A percentile compares a stretch with the other conserved stretches of the same genome.
These are phyloP conservation scores for Cosmia pyralina DNA, from an alignment of 2,888 invertebrate genomes.

Conservation along the genomic window DNA sequence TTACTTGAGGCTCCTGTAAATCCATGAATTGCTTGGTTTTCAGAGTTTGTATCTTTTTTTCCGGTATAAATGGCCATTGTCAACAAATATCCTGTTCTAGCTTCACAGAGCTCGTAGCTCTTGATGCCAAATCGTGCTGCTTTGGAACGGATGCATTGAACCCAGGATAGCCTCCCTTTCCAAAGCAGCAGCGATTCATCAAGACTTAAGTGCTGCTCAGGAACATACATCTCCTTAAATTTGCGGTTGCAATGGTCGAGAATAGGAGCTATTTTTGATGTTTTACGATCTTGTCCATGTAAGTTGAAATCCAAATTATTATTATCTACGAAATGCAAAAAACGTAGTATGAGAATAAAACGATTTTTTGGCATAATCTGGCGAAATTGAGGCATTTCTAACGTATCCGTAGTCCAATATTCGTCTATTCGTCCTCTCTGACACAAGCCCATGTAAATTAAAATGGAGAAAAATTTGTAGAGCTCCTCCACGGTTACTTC, in stretches of 20 bases:
- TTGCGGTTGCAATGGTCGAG: constrained; percentile 39
- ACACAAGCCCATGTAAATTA: constrained; percentile 38
- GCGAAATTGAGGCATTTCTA: constrained; percentile 45
- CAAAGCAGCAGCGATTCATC: constrained; percentile 56
- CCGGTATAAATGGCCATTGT: constrained; percentile 31
- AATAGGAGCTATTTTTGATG: constrained; percentile 29
- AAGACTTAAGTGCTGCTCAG: constrained; percentile 23
- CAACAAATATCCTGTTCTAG: constrained; percentile 35
- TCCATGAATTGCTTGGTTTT: constrained; percentile 33
- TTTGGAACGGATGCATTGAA: constrained; percentile 53
- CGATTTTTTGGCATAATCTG: constrained; percentile 41
- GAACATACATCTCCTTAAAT: constrained; percentile 28
- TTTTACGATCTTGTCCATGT: constrained; percentile 31
- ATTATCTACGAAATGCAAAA: constrained; percentile 46
- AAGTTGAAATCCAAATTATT: constrained; percentile 17
- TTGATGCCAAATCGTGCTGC: constrained; percentile 56
- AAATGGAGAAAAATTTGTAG: constrained; percentile 24
- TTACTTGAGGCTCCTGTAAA: constrained; percentile 44
- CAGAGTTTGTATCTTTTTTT: constrained; percentile 3
- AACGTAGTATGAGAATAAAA: constrained; percentile 28
- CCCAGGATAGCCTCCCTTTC: constrained; percentile 49
- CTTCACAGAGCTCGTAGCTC: constrained; percentile 46
- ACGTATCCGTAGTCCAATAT: constrained; percentile 38
- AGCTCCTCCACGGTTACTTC: constrained; percentile 17
- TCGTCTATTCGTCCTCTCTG: constrained; percentile 38